Evolutionary conservation across 1,140 invertebrate species (phyloP).

Genomic region (Sitobion miscanthi): DNA sequence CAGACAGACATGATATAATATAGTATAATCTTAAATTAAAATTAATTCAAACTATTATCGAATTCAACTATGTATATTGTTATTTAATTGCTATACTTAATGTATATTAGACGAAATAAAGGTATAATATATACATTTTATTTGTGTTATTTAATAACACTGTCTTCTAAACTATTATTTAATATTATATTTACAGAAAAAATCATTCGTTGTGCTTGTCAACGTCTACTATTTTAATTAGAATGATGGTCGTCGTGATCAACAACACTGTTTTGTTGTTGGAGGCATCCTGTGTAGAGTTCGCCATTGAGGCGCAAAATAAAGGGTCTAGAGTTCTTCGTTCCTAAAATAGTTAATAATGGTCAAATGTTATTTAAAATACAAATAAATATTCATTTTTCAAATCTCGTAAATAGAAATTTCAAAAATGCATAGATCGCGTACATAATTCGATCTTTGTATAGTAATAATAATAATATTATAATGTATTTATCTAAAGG

Average conservation of each 20-base stretch:
- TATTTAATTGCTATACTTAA: neutral
- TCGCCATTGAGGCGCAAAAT: conserved; percentile 49
- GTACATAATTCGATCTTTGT: neutral
- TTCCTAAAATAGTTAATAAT: neutral
- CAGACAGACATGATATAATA: neutral
- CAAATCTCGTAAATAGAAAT: neutral
- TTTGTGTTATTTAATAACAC: neutral
- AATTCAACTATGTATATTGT: neutral
- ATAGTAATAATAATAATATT: neutral
- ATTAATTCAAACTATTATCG: neutral
- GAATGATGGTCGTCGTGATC: neutral
- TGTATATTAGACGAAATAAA: neutral
- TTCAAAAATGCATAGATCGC: neutral
- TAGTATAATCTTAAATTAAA: conserved; percentile 3
- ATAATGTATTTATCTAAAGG: neutral
- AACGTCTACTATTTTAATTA: conserved; percentile 33
- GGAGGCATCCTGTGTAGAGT: conserved; percentile 44
- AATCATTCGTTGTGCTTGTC: neutral
- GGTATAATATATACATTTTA: neutral
- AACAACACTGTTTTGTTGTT: neutral
- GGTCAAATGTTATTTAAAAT: neutral
- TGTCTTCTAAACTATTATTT: neutral
- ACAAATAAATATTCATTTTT: neutral
- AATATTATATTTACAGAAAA: neutral
- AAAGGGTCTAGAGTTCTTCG: conserved; percentile 2